Evolutionary conservation across 2,797 vertebrate species (phyloP), one percentile per base, ranked within the genome.

Genomic region (Lithobates sylvaticus): DNA sequence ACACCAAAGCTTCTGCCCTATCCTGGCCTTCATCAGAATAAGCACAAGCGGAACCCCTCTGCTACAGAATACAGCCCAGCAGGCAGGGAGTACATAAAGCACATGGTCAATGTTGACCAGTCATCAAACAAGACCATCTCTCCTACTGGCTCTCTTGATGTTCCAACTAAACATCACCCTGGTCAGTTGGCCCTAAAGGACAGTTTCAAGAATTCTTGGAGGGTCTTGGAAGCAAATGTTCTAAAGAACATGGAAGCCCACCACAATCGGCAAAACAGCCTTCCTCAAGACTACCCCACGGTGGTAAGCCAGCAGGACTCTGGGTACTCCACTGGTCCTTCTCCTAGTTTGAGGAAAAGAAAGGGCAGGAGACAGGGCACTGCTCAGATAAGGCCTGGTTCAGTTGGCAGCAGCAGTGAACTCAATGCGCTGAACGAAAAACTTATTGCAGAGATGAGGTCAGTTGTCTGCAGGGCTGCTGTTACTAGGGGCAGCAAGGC

Each of bases 311-410:
- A 97, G 87, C 97, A 98, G 89, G 97, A 98, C 90, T 98, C 97
- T 3, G 97, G 97, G 67, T 98, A 97, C 93, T 98, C 97, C 0
- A 97, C 97, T 0, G 97, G 97, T 0, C 97, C 97, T 54, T 98
- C 97, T 50, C 97, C 97, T 21, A 97, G 96, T 88, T 89, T 97
- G 89, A 93, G 96, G 79, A 95, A 95, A 88, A 96, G 96, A 90
- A 97, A 94, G 91, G 94, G 96, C 85, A 96, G 95, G 89, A 94
- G 95, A 79, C 94, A 93, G 72, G 91, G 84, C 44, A 75, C 83
- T 9, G 89, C 83, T 26, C 92, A 94, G 36, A 94, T 93, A 58
- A 91, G 97, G 84, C 96, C 96, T 0, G 96, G 96, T 6, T 98
- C 97, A 0, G 93, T 97, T 64, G 97, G 96, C 85, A 97, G 97